These are phyloP conservation scores for Dromas ardeola DNA, from an alignment of 2,113 vertebrate genomes.

Conservation along the genomic window DNA sequence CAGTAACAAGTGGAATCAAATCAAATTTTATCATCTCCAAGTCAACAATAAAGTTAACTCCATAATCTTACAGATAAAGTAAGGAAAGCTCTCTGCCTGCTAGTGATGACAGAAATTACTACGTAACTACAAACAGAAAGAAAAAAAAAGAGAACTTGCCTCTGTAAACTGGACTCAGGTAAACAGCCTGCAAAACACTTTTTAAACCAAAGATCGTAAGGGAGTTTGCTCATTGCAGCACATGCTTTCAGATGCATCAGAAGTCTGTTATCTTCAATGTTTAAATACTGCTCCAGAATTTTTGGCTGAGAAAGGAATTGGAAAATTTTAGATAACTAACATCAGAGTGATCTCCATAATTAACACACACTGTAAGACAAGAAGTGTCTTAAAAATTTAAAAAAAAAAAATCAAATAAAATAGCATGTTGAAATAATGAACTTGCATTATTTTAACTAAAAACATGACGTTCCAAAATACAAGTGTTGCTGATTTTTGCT, in stretches of 20 bases:
- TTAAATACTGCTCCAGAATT: constrained; percentile 93
- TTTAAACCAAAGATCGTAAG: constrained; percentile 90
- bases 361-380: neutral
- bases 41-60: neutral
- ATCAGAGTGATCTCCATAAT: neutral
- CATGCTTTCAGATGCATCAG: constrained; percentile 84
- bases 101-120: neutral
- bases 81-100: neutral
- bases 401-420: neutral
- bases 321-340: neutral
- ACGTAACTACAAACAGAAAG: neutral
- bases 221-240: constrained; percentile 81
- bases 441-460: neutral
- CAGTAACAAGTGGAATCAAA: neutral
- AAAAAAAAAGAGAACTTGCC: constrained; percentile 70
- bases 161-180: constrained; percentile 94
- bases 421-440: neutral
- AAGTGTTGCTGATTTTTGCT: neutral
- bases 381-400: neutral
- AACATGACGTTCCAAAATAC: neutral
- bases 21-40: neutral
- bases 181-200: constrained; percentile 95
- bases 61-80: neutral
- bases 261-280: constrained; percentile 88
- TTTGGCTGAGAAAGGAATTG: constrained; percentile 83